Conservation (phyloP, 2,888 invertebrate genomes). For the Micoletzkya japonica region DNA sequence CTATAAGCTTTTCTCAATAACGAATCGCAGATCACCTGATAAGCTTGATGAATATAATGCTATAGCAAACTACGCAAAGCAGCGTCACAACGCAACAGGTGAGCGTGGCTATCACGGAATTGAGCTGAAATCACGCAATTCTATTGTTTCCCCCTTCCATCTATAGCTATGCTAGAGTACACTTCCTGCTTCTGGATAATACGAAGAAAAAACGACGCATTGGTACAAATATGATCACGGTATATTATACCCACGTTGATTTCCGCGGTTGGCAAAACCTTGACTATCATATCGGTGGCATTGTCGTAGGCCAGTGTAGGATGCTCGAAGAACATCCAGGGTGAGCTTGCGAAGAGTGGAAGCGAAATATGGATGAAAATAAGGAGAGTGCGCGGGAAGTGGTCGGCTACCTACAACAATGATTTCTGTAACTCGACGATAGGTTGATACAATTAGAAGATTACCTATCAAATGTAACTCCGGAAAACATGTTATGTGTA, state of each 20-base stretch:
- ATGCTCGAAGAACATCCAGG: slow-evolving; percentile 4
- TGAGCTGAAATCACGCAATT: neutral
- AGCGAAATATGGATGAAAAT: neutral
- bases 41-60: neutral
- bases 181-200: too few species aligned
- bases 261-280: neutral
- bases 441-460: neutral
- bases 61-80: neutral
- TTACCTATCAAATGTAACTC: neutral
- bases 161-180: too few species aligned
- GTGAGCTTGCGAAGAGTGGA: slow-evolving; percentile 1
- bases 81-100: neutral
- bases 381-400: neutral
- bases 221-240: too few species aligned
- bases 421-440: neutral
- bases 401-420: neutral
- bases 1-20: too few species aligned
- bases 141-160: too few species aligned
- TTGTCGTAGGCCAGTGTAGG: neutral
- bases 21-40: too few species aligned
- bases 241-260: neutral
- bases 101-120: neutral
- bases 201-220: too few species aligned
- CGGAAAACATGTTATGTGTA: neutral
- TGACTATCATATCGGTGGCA: neutral